Evolutionary conservation across 2,888 invertebrate genomes (phyloP).

Genomic region (Panorpa germanica): DNA sequence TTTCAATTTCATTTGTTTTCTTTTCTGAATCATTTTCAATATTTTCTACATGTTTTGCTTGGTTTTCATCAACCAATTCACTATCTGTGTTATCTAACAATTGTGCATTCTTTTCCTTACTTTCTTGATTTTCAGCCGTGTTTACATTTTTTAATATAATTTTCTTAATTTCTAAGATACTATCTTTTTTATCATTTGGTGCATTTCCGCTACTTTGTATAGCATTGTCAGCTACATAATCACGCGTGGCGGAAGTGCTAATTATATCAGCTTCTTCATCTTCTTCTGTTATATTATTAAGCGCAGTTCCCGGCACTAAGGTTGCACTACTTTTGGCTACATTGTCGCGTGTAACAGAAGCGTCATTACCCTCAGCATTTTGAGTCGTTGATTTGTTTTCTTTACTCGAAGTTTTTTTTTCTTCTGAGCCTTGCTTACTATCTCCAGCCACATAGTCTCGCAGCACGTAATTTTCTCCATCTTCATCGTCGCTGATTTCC

Average conservation of each 20-base stretch:
- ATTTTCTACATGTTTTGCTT: not conserved
- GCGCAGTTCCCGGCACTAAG: not conserved
- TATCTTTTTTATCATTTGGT: not conserved
- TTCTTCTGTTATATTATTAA: not conserved
- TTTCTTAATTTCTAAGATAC: not conserved
- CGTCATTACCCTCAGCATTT: not conserved
- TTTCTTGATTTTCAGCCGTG: not conserved
- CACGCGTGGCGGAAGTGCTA: not conserved
- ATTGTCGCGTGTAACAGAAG: not conserved
- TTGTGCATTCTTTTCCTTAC: not conserved
- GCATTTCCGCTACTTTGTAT: not conserved
- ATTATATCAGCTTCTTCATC: not conserved
- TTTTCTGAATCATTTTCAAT: not conserved
- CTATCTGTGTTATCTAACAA: not conserved
- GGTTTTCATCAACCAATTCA: not conserved
- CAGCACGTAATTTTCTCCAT: no score
- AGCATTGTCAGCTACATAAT: not conserved
- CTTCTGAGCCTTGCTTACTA: no score
- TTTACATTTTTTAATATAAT: not conserved
- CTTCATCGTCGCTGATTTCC: no score
- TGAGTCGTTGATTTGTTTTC: not conserved
- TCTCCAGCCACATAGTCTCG: no score
- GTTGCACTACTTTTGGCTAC: not conserved
- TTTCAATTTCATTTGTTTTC: not conserved
- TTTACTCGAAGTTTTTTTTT: conserved; percentile 3